Percentiles rank a stretch among this genome's conserved stretches.
Evolutionary conservation across 2,113 vertebrate species (phyloP).

Genomic region (Callionymus lyra): DNA sequence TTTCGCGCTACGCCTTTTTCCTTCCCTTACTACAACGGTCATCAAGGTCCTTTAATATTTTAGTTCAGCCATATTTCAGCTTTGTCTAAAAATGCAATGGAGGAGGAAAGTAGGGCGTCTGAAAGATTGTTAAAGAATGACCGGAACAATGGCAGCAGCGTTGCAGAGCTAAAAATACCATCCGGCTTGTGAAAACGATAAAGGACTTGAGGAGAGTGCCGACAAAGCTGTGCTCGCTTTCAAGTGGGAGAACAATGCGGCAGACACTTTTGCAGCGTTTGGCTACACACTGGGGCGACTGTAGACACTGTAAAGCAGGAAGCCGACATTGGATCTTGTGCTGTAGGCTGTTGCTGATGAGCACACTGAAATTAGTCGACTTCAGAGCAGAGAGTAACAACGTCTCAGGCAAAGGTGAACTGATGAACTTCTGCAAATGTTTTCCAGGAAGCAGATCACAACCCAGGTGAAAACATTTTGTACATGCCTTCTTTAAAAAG

Average conservation of each 20-base stretch:
- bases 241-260: slow-evolving; percentile 64
- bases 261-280: slow-evolving; percentile 61
- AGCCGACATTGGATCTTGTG: slow-evolving; percentile 51
- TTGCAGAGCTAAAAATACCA: slow-evolving; percentile 61
- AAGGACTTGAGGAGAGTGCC: slow-evolving; percentile 54
- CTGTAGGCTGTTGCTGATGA: slow-evolving; percentile 23
- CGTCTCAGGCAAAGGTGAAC: too few species aligned
- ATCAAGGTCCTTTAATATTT: slow-evolving; percentile 41
- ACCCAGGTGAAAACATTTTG: too few species aligned
- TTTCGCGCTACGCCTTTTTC: neutral
- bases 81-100: slow-evolving; percentile 69
- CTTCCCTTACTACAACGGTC: slow-evolving; percentile 17
- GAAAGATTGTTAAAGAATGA: slow-evolving; percentile 66
- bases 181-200: slow-evolving; percentile 67
- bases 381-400: too few species aligned
- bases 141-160: slow-evolving; percentile 61
- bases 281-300: slow-evolving; percentile 54
- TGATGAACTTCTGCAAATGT: too few species aligned
- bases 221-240: slow-evolving; percentile 64
- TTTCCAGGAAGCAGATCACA: too few species aligned
- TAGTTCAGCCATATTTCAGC: slow-evolving; percentile 57
- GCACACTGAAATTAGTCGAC: slow-evolving; percentile 5
- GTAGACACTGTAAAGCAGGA: slow-evolving; percentile 61
- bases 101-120: slow-evolving; percentile 35
- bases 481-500: too few species aligned